Base-by-base conservation (phyloP, 2,888 invertebrate genomes). In the Synanthedon formicaeformis region DNA sequence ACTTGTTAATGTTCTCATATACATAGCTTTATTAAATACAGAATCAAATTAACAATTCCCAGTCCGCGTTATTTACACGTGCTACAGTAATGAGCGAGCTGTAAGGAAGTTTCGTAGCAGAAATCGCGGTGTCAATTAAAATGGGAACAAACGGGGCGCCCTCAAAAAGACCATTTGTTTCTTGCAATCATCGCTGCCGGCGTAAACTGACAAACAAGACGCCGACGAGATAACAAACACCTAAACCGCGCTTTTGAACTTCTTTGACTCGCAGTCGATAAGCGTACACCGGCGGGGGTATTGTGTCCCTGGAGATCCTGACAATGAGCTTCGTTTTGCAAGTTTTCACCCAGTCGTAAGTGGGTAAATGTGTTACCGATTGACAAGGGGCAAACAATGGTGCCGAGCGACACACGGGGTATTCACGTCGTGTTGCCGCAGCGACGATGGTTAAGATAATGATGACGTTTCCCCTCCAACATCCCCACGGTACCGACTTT, bases 301-400 rank as follows among this genome's bases (percentile, higher is more conserved):
- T 73, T 76, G 75, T 78, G 67, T 66, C 60, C 59, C 60, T 60
- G 59, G 66, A 66, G 68, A 64, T 65, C 66, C 66, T 65, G 53
- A 84, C 84, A 86, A 84, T 78, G 67, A 65, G 51, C 71, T 79
- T 74, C 80, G 76, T 83, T 84, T 83, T 77, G 78, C 80, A 83
- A 85, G 84, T 87, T 86, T 86, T 84, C 85, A 83, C 75, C 73
- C 71, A 75, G 66, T 70, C 66, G 61, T 78, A 85, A 85, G 81
- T 85, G 72, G 84, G 86, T 86, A 80, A 85, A 85, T 85, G 83
- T 85, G 86, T 78, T 85, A 81, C 67, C 81, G 77, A 85, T 84
- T 74, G 81, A 78, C 73, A 67, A 69, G 74, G 73, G 75, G 62
- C 55, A 67, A 61, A 77, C 77, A 79, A 81, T 73, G 61, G 74